Conservation (phyloP, 2,797 vertebrate genomes). For the Enteromius fasciolatus region DNA sequence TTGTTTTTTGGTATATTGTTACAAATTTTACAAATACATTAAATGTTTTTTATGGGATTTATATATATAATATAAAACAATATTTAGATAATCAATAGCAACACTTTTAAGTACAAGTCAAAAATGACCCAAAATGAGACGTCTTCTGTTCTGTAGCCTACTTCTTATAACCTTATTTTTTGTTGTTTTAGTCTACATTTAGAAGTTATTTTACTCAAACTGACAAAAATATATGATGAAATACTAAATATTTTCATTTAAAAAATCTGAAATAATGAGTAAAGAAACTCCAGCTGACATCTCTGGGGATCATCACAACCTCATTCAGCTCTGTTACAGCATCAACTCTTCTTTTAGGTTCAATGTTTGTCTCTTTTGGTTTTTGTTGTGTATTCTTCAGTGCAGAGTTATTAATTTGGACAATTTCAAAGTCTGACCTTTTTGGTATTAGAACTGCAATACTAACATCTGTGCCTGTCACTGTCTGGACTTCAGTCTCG, state of each 20-base stretch:
- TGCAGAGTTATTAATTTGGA: background rate
- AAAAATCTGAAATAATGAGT: background rate
- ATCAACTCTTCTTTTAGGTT: background rate
- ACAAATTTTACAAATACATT: too few relatives aligned
- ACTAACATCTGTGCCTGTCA: background rate
- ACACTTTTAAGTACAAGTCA: background rate
- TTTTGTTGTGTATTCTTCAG: background rate
- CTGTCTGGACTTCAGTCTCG: background rate
- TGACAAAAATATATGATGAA: background rate
- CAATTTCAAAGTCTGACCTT: conserved; percentile 18
- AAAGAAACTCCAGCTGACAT: background rate
- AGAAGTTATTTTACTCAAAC: too few relatives aligned
- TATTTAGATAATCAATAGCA: background rate
- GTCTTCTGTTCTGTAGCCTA: background rate
- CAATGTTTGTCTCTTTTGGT: background rate
- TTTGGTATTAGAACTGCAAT: background rate
- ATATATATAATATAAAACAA: too few relatives aligned
- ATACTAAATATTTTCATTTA: background rate
- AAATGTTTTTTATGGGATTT: too few relatives aligned
- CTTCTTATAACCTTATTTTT: too few relatives aligned
- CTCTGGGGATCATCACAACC: background rate
- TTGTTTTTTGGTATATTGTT: too few relatives aligned
- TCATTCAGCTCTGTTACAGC: background rate
- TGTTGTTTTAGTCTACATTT: too few relatives aligned
- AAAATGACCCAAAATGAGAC: background rate